A percentile compares a stretch with the other conserved stretches of the same genome.
Evolutionary conservation across 2,113 vertebrate species (phyloP).

Genomic region (Nycticebus coucang): DNA sequence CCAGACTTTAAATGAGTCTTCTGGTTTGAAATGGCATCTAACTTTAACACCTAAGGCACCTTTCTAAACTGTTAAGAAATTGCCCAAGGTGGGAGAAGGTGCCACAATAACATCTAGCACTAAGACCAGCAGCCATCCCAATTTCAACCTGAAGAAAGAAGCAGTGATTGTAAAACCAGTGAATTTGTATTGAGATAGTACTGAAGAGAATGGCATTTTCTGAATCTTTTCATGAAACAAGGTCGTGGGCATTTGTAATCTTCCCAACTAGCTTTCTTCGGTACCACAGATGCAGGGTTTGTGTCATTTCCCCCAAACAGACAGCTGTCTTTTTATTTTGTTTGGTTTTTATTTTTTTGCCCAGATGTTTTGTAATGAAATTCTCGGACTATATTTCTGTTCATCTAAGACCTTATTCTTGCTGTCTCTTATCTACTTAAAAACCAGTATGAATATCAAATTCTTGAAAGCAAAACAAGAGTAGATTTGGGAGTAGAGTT

Average conservation of each 20-base stretch:
- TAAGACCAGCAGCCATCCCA: background rate
- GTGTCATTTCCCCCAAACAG: background rate
- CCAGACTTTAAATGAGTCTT: background rate
- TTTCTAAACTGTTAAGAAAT: background rate
- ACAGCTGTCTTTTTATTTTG: background rate
- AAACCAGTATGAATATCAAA: background rate
- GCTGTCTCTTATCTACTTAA: background rate
- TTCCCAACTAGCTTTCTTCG: background rate
- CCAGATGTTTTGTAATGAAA: background rate
- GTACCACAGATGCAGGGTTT: background rate
- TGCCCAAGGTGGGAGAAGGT: background rate
- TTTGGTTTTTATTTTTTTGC: background rate
- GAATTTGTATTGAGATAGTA: background rate
- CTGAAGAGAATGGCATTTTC: background rate
- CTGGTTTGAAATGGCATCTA: background rate
- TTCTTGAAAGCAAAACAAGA: background rate
- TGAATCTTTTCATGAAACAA: conserved; percentile 16
- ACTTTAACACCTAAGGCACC: background rate
- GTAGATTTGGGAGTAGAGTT: background rate
- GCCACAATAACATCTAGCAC: background rate
- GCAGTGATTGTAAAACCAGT: background rate
- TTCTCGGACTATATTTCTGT: background rate
- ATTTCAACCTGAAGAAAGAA: background rate
- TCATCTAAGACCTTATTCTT: background rate
- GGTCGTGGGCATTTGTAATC: background rate